Conservation (phyloP, 2,113 vertebrate genomes). For the Panurus biarmicus region DNA sequence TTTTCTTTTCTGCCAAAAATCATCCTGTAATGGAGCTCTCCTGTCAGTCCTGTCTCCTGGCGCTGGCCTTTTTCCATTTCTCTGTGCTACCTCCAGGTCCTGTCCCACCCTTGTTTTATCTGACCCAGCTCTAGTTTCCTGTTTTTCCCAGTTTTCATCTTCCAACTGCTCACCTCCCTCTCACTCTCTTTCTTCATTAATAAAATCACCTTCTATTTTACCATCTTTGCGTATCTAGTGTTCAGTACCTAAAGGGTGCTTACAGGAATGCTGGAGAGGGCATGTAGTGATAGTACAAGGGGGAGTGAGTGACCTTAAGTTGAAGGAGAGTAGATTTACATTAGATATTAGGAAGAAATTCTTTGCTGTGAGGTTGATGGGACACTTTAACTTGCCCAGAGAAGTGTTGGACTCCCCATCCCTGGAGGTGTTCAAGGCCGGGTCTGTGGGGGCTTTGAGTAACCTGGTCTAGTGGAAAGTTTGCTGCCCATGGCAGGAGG, state of each 20-base stretch:
- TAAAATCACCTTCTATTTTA: background rate
- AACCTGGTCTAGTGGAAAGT: background rate
- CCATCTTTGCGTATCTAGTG: background rate
- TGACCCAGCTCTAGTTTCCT: background rate
- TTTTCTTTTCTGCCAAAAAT: background rate
- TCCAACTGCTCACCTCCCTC: background rate
- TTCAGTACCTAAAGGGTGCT: background rate
- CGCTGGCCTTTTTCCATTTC: accelerated
- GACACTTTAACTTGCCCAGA: background rate
- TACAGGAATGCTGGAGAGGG: background rate
- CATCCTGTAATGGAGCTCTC: background rate
- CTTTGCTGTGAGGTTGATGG: background rate
- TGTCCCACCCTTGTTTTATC: background rate
- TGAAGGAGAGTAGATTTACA: background rate
- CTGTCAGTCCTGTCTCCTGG: background rate
- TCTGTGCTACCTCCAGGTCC: background rate
- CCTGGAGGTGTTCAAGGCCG: background rate
- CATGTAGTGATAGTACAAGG: background rate
- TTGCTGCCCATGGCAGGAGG: background rate
- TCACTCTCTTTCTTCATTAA: background rate
- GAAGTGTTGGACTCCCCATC: background rate
- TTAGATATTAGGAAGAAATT: background rate
- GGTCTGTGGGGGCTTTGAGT: background rate
- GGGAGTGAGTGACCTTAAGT: background rate
- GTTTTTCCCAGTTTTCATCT: background rate